Base-by-base conservation (phyloP, 2,797 vertebrate species). In the Okamejei kenojei region DNA sequence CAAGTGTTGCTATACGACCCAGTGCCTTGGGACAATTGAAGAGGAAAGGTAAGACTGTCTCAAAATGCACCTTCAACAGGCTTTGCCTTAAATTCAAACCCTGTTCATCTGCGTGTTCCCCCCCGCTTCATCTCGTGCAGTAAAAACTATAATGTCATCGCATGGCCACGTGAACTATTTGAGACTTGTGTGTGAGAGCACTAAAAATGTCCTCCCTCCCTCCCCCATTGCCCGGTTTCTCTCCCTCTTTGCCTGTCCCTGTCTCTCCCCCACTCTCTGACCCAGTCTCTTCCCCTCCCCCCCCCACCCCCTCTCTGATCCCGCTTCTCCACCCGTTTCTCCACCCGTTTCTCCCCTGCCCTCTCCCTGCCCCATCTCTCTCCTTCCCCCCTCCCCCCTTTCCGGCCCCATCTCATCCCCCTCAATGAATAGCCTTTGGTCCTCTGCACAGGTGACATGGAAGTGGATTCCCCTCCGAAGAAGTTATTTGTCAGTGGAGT, bases 11-110 rank as follows among this genome's bases (percentile, higher is more conserved):
- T 9, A 9, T 88, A 88, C n/a, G 84, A 88, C 84, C 84, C 84
- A 63, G 73, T 58, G 74, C 61, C 92, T 58, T 93, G 92, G 92
- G 92, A 29, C 82, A 23, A 7, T 79, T 93, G 1, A 93, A 93
- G 93, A 93, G 93, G 76, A 93, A 93, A 80, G 93, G 93, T 90
- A 74, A 90, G 95, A 93, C 19, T 15, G 6, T 84, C 58, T 7
- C 29, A 63, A 63, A 86, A 6, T 0, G 29, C 32, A 32, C n/a
- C 1, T 65, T 65, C 13, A 32, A 7, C 17, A 65, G 6, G 13
- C 13, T 26, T 26, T 32, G 17, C 35, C 19, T 86, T 32, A 88
- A 32, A 35, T 65, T 38, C 63, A 3, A 61, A 29, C 13, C 26
- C 5, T 7, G 7, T 54, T 54, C 45, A 54, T 54, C 45, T 5